Evolutionary conservation across 2,888 invertebrate species (phyloP).

Genomic region (Napeogenes inachia): DNA sequence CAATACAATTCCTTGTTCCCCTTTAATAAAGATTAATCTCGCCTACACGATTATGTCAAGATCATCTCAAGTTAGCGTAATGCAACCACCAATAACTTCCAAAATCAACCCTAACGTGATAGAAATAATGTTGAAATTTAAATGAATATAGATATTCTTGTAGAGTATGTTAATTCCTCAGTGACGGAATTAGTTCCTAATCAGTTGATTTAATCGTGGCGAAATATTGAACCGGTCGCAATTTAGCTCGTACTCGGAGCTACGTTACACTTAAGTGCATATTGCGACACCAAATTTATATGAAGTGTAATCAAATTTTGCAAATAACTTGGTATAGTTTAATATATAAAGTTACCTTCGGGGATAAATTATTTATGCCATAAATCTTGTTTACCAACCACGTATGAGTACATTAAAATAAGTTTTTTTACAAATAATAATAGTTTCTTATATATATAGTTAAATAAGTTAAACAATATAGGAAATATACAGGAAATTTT

Average conservation of each 20-base stretch:
- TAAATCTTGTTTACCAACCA: too few species aligned
- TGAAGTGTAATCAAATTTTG: not conserved
- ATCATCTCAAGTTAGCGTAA: constrained; percentile 15
- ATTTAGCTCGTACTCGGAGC: constrained; percentile 8
- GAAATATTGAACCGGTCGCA: constrained; percentile 24
- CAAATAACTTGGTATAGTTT: not conserved
- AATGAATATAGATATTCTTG: constrained; percentile 14
- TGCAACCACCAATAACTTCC: not conserved
- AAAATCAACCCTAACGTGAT: not conserved
- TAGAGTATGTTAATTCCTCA: constrained; percentile 25
- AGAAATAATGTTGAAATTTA: constrained; percentile 9
- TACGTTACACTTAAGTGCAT: not conserved
- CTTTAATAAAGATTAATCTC: constrained; percentile 17
- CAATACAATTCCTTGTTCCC: constrained; percentile 19
- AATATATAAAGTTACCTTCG: not conserved
- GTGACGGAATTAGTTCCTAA: constrained; percentile 46
- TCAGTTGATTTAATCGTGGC: constrained; percentile 52
- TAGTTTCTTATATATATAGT: too few species aligned
- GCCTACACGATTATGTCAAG: constrained; percentile 3
- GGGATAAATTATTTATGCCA: too few species aligned
- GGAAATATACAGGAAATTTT: too few species aligned
- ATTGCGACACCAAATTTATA: not conserved
- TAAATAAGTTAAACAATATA: too few species aligned
- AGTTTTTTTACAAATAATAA: too few species aligned
- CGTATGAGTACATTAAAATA: too few species aligned